phyloP scores from a whole-genome alignment of 1,140 invertebrate species.

The Grapholita molesta region DNA sequence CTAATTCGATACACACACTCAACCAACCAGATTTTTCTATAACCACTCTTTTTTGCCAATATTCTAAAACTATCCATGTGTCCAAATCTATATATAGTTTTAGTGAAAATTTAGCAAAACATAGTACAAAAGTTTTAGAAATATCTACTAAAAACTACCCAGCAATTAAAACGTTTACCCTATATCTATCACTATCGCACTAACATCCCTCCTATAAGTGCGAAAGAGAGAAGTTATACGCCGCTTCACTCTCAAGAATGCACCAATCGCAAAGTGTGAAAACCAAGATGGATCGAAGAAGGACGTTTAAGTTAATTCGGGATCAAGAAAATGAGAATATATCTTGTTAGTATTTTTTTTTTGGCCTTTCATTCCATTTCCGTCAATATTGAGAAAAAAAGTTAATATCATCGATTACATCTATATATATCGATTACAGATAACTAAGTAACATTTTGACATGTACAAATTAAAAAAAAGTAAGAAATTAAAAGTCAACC shows the following conservation, averaged over 20 bases:
- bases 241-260: slow-evolving; percentile 41
- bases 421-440: no score
- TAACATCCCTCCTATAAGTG: slow-evolving; percentile 39
- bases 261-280: slow-evolving; percentile 57
- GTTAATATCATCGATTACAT: background rate
- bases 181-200: slow-evolving; percentile 61
- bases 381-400: background rate
- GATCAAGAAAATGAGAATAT: background rate
- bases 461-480: no score
- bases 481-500: background rate
- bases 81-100: slow-evolving; percentile 67
- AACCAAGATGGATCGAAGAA: slow-evolving; percentile 56
- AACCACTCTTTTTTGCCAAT: slow-evolving; percentile 36
- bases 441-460: no score
- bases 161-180: slow-evolving; percentile 67
- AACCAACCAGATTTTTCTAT: slow-evolving; percentile 37
- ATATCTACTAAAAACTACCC: slow-evolving; percentile 70
- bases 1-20: slow-evolving; percentile 31
- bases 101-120: slow-evolving; percentile 78
- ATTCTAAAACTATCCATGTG: slow-evolving; percentile 49
- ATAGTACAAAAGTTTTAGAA: slow-evolving; percentile 77
- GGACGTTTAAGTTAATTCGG: slow-evolving; percentile 13
- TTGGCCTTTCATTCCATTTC: background rate
- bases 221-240: slow-evolving; percentile 46
- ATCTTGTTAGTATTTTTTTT: background rate